A percentile compares a stretch with the other conserved stretches of the same genome.
Conservation (phyloP, 2,797 vertebrate genomes). For the Coregonus suidteri region DNA sequence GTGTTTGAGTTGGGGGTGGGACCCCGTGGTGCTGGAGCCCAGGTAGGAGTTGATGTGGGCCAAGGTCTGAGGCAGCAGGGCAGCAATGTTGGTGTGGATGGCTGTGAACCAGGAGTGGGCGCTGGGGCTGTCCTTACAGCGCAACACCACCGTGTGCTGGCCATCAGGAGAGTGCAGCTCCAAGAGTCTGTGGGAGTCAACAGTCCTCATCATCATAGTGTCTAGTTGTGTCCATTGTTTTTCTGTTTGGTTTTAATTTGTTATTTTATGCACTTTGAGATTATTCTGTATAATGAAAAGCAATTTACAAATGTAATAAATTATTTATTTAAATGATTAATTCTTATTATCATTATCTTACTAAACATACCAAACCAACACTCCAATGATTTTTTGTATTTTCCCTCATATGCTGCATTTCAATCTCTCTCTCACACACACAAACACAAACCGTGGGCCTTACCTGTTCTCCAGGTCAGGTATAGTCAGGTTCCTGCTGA, state of each 20-base stretch:
- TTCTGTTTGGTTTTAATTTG: no score
- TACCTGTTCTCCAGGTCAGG: constrained; percentile 95
- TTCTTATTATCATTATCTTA: not conserved
- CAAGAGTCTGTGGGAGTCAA: constrained; percentile 78
- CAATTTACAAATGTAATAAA: no score
- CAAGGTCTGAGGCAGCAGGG: constrained; percentile 91
- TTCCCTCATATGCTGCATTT: not conserved
- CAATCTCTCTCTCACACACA: no score
- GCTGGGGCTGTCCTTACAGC: constrained; percentile 87
- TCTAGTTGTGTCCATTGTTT: no score
- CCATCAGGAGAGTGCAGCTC: constrained; percentile 96
- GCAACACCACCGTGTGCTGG: constrained; percentile 90
- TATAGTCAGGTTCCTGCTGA: constrained; percentile 94
- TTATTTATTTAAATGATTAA: no score
- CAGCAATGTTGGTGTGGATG: constrained; percentile 91
- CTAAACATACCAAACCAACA: not conserved
- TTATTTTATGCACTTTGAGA: no score
- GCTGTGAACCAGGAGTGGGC: constrained; percentile 94
- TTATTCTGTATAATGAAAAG: no score
- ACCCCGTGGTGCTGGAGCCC: constrained; percentile 69
- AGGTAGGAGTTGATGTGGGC: constrained; percentile 89
- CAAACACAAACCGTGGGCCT: not conserved
- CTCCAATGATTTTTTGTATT: no score
- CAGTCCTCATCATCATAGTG: not conserved
- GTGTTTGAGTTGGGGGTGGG: constrained; percentile 87